Evolutionary conservation across 2,113 vertebrate genomes (phyloP).

Genomic region (Eidolon helvum): DNA sequence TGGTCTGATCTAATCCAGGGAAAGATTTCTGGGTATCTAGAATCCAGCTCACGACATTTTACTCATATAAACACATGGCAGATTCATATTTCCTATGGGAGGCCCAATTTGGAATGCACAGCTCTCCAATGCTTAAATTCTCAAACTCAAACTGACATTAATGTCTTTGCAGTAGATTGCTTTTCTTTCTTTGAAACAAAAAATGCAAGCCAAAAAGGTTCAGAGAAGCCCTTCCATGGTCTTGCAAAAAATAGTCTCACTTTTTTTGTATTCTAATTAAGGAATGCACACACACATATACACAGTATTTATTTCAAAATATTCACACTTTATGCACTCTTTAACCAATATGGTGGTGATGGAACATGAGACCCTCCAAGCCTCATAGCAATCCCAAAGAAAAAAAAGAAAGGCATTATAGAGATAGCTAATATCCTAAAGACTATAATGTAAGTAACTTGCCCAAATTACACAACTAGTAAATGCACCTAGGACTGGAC

Average conservation of each 20-base stretch:
- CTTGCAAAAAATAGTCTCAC: not conserved
- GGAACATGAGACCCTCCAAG: not conserved
- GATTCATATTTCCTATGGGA: not conserved
- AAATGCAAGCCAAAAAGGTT: not conserved
- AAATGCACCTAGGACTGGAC: not conserved
- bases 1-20: not conserved
- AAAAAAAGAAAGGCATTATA: not conserved
- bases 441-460: not conserved
- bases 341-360: not conserved
- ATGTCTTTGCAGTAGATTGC: not conserved
- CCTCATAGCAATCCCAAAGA: not conserved
- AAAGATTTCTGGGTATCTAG: not conserved
- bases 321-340: not conserved
- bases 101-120: not conserved
- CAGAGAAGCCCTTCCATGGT: not conserved
- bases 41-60: not conserved
- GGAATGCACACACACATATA: fast-evolving
- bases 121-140: conserved; percentile 14
- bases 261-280: conserved; percentile 5
- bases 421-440: not conserved
- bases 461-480: not conserved
- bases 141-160: conserved; percentile 36
- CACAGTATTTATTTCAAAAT: not conserved
- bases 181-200: conserved; percentile 37
- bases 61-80: not conserved